Evolutionary conservation across 2,113 vertebrate genomes (phyloP), one percentile per base, ranked within the genome.

Genomic region (Athene noctua): DNA sequence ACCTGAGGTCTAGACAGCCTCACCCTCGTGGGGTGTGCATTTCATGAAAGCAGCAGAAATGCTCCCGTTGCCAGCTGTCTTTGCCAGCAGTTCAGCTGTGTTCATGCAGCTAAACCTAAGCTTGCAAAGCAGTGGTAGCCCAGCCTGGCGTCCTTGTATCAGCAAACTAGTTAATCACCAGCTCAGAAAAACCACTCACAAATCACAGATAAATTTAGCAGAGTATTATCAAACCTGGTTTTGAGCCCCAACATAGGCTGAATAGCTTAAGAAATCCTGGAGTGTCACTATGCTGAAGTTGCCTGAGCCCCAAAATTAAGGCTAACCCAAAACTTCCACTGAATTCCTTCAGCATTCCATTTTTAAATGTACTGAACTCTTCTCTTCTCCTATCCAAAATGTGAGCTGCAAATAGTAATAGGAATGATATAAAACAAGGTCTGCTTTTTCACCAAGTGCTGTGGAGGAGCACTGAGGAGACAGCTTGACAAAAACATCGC

Each of bases 401-500:
- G 8, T 83, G 58, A 94, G 29, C n/a, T 82, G 75, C 46, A 90
- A 95, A 77, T 73, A 84, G 49, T 58, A 77, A 83, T 54, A 73
- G 40, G 23, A 88, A 63, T 80, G 36, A 83, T 78, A 80, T 80
- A 86, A 96, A 97, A 90, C 78, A 95, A 96, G 54, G n/a, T 96
- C 68, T 92, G 36, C 78, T 97, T 87, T 85, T 97, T 97, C 68
- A 71, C 87, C 54, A 92, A 98, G 98, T 98, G 96, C 90, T 97
- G 97, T 92, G 96, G 95, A 97, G 97, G 97, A 90, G 93, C 95
- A 32, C 83, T 98, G 91, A 97, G 94, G 62, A 98, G 98, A 77
- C 98, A 98, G 54, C 94, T 99, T 89, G 98, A 98, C 97, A 98
- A 98, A 98, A 98, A 93, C 77, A 96, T 98, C 93, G 78, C 95